Evolutionary conservation across 2,888 invertebrate species (phyloP).

Genomic region (Cremastobaeus sp.): DNA sequence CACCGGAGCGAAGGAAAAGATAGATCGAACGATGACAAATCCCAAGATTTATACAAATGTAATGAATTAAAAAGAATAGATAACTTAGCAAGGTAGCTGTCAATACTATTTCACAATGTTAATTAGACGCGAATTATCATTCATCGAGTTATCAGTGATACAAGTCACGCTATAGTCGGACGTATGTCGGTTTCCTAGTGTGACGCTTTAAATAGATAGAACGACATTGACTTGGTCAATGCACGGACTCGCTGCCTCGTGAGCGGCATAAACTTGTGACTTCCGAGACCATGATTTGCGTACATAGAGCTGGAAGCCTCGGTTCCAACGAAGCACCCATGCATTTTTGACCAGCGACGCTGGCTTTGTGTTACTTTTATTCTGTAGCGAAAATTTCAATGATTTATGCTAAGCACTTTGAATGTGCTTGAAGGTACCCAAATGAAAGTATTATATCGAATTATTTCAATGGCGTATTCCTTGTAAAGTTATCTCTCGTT

Average conservation of each 20-base stretch:
- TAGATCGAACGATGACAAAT: no score
- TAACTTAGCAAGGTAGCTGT: no score
- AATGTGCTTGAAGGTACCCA: not conserved
- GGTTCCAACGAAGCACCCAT: no score
- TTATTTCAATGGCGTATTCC: slow-evolving; percentile 5
- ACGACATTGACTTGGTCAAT: slow-evolving; percentile 23
- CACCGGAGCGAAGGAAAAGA: no score
- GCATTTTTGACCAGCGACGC: no score
- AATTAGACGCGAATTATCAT: no score
- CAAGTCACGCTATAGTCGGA: slow-evolving; percentile 25
- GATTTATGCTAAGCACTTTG: slow-evolving; percentile 9
- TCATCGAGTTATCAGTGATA: slow-evolving; percentile 6
- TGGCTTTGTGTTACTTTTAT: no score
- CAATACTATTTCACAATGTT: no score
- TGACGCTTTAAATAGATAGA: slow-evolving; percentile 24
- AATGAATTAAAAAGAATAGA: no score
- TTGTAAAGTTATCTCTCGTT: slow-evolving; percentile 13
- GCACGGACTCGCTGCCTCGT: not conserved
- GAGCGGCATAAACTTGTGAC: not conserved
- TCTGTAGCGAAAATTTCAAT: slow-evolving; percentile 1
- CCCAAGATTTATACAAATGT: no score
- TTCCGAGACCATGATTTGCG: slow-evolving; percentile 3
- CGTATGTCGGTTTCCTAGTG: not conserved
- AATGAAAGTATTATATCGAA: slow-evolving; percentile 15
- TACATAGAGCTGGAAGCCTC: no score